A percentile compares a stretch with the other conserved stretches of the same genome.
phyloP scores from a whole-genome alignment of 2,113 vertebrate genomes.

The Dicerorhinus sumatrensis region DNA sequence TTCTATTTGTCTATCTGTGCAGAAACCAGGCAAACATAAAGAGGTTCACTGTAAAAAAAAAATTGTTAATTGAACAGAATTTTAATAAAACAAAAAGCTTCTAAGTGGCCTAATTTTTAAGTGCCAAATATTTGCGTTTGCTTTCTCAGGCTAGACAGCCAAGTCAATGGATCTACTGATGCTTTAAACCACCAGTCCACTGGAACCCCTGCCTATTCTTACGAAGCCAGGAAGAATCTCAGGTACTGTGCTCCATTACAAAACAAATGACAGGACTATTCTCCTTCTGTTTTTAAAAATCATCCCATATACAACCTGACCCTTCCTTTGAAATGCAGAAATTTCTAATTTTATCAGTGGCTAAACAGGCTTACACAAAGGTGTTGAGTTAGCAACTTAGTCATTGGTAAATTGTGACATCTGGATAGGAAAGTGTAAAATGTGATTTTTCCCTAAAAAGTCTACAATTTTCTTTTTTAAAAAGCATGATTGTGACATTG shows the following conservation, averaged over 20 bases:
- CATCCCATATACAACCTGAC: neutral
- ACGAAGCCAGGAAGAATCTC: conserved; percentile 63
- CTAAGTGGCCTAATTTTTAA: neutral
- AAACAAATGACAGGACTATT: neutral
- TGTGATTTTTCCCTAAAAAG: conserved; percentile 1
- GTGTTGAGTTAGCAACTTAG: neutral
- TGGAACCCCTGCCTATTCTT: conserved; percentile 32
- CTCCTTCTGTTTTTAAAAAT: neutral
- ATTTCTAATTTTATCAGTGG: neutral
- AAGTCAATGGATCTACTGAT: conserved; percentile 49
- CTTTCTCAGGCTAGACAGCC: conserved; percentile 66
- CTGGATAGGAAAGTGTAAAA: neutral
- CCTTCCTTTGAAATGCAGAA: conserved; percentile 7
- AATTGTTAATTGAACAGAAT: neutral
- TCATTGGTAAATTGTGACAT: neutral
- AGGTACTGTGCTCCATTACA: conserved; percentile 72
- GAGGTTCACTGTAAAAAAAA: neutral
- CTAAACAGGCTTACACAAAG: neutral
- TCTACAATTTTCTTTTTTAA: neutral
- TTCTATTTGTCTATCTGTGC: neutral
- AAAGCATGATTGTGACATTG: neutral
- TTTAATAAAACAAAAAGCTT: neutral
- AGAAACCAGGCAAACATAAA: conserved; percentile 4
- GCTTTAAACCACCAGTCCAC: conserved; percentile 16
- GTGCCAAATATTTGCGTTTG: neutral